Conservation (phyloP, 2,888 invertebrate species). For the Archips xylosteana region DNA sequence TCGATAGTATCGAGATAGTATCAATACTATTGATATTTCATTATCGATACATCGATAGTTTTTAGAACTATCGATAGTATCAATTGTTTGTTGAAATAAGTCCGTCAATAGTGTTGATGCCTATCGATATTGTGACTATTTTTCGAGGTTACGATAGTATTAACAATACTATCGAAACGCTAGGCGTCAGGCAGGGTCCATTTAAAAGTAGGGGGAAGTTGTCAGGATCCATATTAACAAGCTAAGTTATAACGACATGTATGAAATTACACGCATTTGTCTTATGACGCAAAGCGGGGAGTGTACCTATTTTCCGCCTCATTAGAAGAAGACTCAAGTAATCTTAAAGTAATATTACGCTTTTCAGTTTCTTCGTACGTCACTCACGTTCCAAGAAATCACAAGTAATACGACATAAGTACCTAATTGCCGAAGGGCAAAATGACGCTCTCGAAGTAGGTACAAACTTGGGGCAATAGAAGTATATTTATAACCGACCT, state of each 20-base stretch:
- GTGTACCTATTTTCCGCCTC: background rate
- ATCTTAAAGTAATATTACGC: constrained; percentile 2
- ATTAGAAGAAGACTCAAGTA: background rate
- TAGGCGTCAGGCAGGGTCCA: background rate
- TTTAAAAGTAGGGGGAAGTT: background rate
- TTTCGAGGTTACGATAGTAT: too few relatives aligned
- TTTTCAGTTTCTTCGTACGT: background rate
- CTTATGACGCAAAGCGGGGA: background rate
- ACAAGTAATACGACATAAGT: background rate
- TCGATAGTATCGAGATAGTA: too few relatives aligned
- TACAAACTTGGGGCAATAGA: too few relatives aligned
- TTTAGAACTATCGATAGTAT: too few relatives aligned
- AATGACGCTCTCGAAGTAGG: background rate
- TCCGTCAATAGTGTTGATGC: too few relatives aligned
- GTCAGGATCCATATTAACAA: background rate
- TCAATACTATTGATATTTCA: too few relatives aligned
- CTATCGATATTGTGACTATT: too few relatives aligned
- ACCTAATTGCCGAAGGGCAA: background rate
- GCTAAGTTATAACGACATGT: background rate
- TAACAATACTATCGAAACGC: too few relatives aligned
- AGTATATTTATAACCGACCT: too few relatives aligned
- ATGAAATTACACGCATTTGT: constrained; percentile 4
- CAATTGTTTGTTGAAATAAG: too few relatives aligned
- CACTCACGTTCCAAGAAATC: background rate
- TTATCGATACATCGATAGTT: too few relatives aligned